These are phyloP conservation scores for Clitarchus hookeri DNA, from an alignment of 2,888 invertebrate species.

Conservation along the genomic window DNA sequence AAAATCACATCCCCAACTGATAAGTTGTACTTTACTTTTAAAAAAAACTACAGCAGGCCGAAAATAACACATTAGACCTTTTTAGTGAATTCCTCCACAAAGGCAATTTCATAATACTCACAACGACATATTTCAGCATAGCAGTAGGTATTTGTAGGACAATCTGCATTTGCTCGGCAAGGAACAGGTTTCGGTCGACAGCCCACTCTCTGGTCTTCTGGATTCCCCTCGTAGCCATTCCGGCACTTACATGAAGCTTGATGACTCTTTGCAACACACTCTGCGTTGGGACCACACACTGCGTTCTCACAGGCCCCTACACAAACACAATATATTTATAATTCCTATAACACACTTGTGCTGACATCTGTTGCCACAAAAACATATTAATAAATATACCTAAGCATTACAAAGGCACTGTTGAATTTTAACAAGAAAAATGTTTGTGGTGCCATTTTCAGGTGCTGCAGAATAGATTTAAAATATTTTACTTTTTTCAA, in stretches of 20 bases:
- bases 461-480: no score
- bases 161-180: slow-evolving; percentile 73
- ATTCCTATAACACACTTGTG: not conserved
- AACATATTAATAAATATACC: no score
- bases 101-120: slow-evolving; percentile 55
- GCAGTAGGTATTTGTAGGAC: slow-evolving; percentile 79
- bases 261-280: slow-evolving; percentile 78
- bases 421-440: no score
- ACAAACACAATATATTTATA: slow-evolving; percentile 44
- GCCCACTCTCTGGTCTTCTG: slow-evolving; percentile 69
- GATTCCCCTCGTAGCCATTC: slow-evolving; percentile 76
- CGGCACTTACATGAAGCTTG: slow-evolving; percentile 78
- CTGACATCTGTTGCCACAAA: not conserved
- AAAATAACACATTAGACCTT: not conserved
- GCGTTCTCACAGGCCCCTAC: slow-evolving; percentile 77
- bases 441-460: no score
- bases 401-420: no score
- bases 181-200: slow-evolving; percentile 75
- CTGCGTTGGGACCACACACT: slow-evolving; percentile 81
- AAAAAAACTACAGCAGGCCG: not conserved
- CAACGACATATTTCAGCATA: slow-evolving; percentile 80
- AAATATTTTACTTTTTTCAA: no score
- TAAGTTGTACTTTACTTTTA: no score
- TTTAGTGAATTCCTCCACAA: no score
- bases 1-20: no score